Conservation (phyloP, 2,888 invertebrate species). For the Ceramica pisi region DNA sequence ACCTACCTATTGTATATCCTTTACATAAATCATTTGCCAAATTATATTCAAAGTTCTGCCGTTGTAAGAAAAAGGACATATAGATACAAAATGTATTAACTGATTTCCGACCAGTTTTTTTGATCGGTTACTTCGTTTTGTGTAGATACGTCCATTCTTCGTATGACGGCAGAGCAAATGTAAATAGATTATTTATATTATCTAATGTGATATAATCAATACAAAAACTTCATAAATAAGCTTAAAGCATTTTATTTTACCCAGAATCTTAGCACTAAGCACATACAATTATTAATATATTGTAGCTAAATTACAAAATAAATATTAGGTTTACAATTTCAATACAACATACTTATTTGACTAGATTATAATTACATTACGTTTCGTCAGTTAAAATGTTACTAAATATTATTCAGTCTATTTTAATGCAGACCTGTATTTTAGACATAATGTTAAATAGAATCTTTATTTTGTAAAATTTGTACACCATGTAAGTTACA, state of each 20-base stretch:
- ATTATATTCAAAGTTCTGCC: constrained; percentile 12
- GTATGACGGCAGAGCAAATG: background rate
- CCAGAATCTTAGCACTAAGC: constrained; percentile 10
- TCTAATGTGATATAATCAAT: constrained; percentile 11
- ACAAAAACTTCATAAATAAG: background rate
- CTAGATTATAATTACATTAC: constrained; percentile 41
- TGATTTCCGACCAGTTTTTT: no score
- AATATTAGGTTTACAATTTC: no score
- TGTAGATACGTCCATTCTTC: no score
- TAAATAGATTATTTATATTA: constrained; percentile 13
- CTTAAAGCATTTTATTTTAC: constrained; percentile 39
- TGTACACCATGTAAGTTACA: no score
- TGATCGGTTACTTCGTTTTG: no score
- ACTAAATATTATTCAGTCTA: constrained; percentile 33
- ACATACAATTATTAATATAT: background rate
- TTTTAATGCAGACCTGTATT: constrained; percentile 8
- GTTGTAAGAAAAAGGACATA: no score
- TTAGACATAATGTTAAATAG: background rate
- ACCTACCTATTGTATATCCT: no score
- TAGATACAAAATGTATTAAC: no score
- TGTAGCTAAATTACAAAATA: background rate
- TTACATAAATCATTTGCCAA: constrained; percentile 27
- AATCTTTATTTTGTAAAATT: no score
- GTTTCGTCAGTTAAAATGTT: constrained; percentile 6
- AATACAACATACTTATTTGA: constrained; percentile 3